Conservation (phyloP, 2,113 vertebrate species). For the Nesoenas mayeri region DNA sequence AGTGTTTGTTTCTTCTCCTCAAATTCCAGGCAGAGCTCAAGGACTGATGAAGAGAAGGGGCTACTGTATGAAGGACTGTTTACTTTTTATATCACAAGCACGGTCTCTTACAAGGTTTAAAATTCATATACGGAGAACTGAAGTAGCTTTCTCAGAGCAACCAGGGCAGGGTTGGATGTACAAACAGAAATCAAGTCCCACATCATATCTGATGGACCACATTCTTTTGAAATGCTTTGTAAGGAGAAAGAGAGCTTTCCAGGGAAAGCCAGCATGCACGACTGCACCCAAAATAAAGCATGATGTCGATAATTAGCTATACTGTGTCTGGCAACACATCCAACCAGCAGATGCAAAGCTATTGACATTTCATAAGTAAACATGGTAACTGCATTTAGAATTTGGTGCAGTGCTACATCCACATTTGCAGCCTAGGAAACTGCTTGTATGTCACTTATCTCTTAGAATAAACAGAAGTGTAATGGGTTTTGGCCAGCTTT, state of each 20-base stretch:
- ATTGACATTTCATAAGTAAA: background rate
- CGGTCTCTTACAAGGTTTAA: background rate
- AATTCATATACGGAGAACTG: background rate
- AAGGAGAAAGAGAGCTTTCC: background rate
- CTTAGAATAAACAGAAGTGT: background rate
- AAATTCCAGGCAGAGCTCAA: constrained; percentile 20
- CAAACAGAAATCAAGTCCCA: background rate
- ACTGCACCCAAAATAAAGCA: background rate
- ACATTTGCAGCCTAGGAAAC: background rate
- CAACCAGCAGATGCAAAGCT: background rate
- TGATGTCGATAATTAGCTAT: background rate
- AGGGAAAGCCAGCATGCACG: background rate
- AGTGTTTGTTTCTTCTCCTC: constrained; percentile 6
- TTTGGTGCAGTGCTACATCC: background rate
- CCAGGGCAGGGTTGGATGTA: background rate
- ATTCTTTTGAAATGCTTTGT: background rate
- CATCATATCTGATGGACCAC: background rate
- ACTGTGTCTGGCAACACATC: background rate
- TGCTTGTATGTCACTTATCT: background rate
- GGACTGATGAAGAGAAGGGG: background rate
- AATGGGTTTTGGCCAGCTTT: background rate
- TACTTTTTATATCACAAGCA: background rate
- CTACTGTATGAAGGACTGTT: background rate
- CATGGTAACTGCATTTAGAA: background rate
- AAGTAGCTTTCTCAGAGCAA: background rate